phyloP scores from a whole-genome alignment of 1,140 invertebrate species.

The Macrostomum lignano region DNA sequence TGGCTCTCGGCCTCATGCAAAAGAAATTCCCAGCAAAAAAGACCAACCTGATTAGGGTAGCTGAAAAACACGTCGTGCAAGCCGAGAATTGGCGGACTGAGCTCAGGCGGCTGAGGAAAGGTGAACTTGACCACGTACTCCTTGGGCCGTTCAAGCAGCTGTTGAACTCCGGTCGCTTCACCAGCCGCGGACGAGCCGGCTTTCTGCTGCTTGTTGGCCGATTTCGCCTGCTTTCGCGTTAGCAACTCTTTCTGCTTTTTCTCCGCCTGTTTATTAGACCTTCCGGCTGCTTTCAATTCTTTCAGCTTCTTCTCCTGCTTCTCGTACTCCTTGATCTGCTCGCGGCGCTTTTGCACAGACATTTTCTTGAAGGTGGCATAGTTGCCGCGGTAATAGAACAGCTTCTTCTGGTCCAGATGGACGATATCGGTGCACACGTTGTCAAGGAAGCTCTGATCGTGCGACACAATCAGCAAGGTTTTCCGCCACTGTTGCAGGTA shows the following conservation, averaged over 20 bases:
- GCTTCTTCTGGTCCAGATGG: slow-evolving; percentile 68
- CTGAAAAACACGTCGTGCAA: slow-evolving; percentile 38
- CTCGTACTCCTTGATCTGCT: slow-evolving; percentile 84
- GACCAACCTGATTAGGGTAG: slow-evolving; percentile 3
- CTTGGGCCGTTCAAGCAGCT: slow-evolving; percentile 53
- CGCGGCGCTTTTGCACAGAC: slow-evolving; percentile 72
- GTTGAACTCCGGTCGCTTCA: slow-evolving; percentile 42
- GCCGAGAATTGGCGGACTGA: slow-evolving; percentile 78
- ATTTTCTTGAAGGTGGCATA: slow-evolving; percentile 83
- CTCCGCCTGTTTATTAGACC: slow-evolving; percentile 68
- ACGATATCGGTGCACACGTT: slow-evolving; percentile 97
- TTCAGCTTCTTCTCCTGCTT: slow-evolving; percentile 82
- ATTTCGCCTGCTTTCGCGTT: slow-evolving; percentile 75
- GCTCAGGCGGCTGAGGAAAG: slow-evolving; percentile 67
- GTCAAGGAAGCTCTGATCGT: slow-evolving; percentile 95
- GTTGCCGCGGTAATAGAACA: slow-evolving; percentile 90
- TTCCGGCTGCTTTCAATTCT: slow-evolving; percentile 68
- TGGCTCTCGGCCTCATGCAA: no score
- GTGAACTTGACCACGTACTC: slow-evolving; percentile 88
- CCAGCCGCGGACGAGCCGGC: slow-evolving; percentile 30
- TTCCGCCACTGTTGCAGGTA: slow-evolving; percentile 93
- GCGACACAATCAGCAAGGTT: slow-evolving; percentile 77
- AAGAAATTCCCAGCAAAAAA: slow-evolving; percentile 8
- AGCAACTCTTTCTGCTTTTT: slow-evolving; percentile 60
- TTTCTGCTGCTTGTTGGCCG: slow-evolving; percentile 14